Evolutionary conservation across 2,888 invertebrate species (phyloP), one percentile per base, ranked within the genome.

Genomic region (Micoletzkya japonica): DNA sequence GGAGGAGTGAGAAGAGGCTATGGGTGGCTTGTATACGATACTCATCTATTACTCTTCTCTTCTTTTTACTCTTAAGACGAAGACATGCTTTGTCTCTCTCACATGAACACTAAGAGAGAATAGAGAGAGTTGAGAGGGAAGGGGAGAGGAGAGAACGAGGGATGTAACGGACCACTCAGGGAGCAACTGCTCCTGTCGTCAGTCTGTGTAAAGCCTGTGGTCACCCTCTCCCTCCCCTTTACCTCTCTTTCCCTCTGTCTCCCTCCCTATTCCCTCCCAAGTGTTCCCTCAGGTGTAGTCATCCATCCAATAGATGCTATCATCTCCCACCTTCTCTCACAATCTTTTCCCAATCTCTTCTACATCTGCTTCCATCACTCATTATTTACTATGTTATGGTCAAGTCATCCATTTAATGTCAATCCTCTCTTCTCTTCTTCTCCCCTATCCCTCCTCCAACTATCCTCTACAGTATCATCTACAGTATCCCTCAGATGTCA

Each of bases 401-500:
- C n/a, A n/a, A n/a, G n/a, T n/a, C n/a, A n/a, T n/a, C n/a, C n/a
- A n/a, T n/a, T n/a, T n/a, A n/a, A n/a, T n/a, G n/a, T 44, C 44
- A 14, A 10, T 44, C 44, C 44, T 44, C 44, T 44, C 44, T 44
- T 20, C 44, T 20, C 44, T 44, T 20, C 44, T 20, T 44, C 20
- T 20, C 44, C 44, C 44, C 44, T 44, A 10, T 20, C 20, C 44
- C 44, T 44, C 44, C 44, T 44, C 20, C 44, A 10, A 14, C 44
- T 44, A 10, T 20, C 20, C 44, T 44, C 44, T 20, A 14, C 44
- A 14, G 10, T 20, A 44, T 44, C 44, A 10, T 20, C 44, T 44
- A 10, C 10, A 14, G 14, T 44, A 44, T 44, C 44, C 44, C 10
- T 44, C n/a, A n/a, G n/a, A 67, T 67, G 67, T 57, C 57, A 7